Evolutionary conservation across 2,113 vertebrate genomes (phyloP).

Genomic region (Potamarius usumacintae): DNA sequence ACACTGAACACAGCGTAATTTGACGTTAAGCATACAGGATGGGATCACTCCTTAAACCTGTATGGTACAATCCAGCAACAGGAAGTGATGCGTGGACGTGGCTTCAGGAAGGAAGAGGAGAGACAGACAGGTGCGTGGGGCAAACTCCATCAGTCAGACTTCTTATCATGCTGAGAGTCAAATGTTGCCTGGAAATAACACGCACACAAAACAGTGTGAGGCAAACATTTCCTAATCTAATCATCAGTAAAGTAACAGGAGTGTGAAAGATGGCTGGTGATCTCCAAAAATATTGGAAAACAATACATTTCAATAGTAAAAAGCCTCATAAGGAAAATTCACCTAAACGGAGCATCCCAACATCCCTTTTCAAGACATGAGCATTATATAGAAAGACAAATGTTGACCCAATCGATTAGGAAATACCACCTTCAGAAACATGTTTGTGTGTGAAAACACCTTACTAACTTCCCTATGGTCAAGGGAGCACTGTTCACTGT

Average conservation of each 20-base stretch:
- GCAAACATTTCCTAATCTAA: neutral
- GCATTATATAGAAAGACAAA: neutral
- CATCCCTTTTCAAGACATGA: neutral
- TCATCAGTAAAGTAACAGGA: neutral
- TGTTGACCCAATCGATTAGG: neutral
- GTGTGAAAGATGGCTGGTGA: neutral
- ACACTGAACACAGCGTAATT: neutral
- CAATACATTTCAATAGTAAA: neutral
- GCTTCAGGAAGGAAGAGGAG: constrained; percentile 33
- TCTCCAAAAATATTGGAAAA: neutral
- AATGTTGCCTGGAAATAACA: constrained; percentile 61
- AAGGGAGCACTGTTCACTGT: neutral
- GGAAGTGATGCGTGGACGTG: constrained; percentile 11
- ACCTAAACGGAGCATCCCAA: neutral
- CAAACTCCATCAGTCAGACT: constrained; percentile 65
- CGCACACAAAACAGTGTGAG: neutral
- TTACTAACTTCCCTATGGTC: neutral
- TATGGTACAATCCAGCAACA: constrained; percentile 23
- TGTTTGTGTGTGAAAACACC: neutral
- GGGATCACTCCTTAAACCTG: neutral
- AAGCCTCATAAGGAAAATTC: neutral
- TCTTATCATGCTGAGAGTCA: constrained; percentile 68
- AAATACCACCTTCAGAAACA: neutral
- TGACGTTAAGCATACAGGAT: constrained; percentile 23
- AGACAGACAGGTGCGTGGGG: neutral